Base-by-base conservation (phyloP, 2,797 vertebrate species). In the Champsocephalus esox region DNA sequence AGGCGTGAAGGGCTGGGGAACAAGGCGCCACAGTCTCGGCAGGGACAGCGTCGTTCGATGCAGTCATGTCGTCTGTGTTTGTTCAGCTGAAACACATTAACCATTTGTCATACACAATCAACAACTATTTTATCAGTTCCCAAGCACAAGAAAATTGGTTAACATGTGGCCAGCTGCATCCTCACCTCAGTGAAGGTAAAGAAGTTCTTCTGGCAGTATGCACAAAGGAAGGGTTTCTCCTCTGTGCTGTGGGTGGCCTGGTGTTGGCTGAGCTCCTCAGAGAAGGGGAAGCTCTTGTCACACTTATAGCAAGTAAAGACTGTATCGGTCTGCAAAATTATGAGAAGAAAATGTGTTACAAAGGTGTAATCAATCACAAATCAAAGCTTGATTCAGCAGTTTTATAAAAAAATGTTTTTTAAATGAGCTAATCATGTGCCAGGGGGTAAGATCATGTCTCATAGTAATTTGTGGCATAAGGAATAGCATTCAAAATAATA, bases 231-330 rank as follows among this genome's bases (percentile, higher is more conserved):
- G 48, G 94, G 92, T 77, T 94, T 95, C 81, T 95, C 94, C 54
- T 93, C 91, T 48, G 80, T 92, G 46, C 83, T 86, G 14, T 96
- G 96, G 54, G 91, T 85, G 3, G 86, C 87, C 88, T 95, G 95
- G 79, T 96, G 96, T 75, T 92, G 73, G 16, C 90, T 95, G 43
- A 96, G 94, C 77, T 93, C 92, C 34, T 94, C 93, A 11, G 96
- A 96, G n/a, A 91, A 94, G 2, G 88, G 83, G 80, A 96, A 97
- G 68, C 85, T 89, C 68, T 92, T 90, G 54, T 94, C 92, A 65
- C 96, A 96, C 76, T 94, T 95, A 61, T 96, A 96, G 81, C 96
- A 96, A 65, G 94, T 92, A 86, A 96, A 97, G 41, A 96, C 85
- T 6, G 92, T 95, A 79, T 96, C 88, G 12, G 83, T 87, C 93